These are phyloP conservation scores for Drosophila willistoni DNA, from an alignment of 1,140 invertebrate species.

Conservation along the genomic window DNA sequence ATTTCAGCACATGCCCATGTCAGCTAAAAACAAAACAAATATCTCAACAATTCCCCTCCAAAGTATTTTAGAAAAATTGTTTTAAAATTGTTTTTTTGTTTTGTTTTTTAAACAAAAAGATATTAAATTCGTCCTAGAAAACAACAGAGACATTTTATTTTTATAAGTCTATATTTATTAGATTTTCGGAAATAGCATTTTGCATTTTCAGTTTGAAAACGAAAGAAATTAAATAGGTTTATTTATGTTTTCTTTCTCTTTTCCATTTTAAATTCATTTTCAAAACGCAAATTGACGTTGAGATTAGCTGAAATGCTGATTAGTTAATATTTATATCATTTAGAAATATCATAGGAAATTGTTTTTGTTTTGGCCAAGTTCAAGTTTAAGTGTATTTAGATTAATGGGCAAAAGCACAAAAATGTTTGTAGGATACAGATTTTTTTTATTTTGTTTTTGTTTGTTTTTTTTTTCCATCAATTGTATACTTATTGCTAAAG, in stretches of 20 bases:
- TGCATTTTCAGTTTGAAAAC: not conserved
- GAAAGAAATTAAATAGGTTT: not conserved
- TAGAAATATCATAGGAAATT: too few relatives aligned
- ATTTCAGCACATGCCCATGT: not conserved
- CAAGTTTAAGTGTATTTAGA: too few relatives aligned
- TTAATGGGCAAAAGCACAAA: not conserved
- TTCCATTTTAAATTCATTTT: not conserved
- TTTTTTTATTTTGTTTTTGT: not conserved
- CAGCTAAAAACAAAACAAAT: too few relatives aligned
- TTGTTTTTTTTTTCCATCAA: not conserved
- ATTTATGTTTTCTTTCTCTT: too few relatives aligned
- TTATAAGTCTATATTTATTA: not conserved
- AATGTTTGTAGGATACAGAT: not conserved
- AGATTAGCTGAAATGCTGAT: not conserved
- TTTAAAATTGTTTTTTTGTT: too few relatives aligned
- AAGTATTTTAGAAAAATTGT: too few relatives aligned
- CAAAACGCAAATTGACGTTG: not conserved
- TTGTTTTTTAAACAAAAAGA: not conserved
- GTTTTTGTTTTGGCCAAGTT: too few relatives aligned
- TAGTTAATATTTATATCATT: not conserved
- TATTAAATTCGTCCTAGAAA: not conserved
- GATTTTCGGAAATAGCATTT: not conserved
- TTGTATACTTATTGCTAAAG: conserved; percentile 2
- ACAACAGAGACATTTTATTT: not conserved
- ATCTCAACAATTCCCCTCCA: too few relatives aligned